These are phyloP conservation scores for Pyrochroa serraticornis DNA, from an alignment of 2,888 invertebrate genomes.

Conservation along the genomic window DNA sequence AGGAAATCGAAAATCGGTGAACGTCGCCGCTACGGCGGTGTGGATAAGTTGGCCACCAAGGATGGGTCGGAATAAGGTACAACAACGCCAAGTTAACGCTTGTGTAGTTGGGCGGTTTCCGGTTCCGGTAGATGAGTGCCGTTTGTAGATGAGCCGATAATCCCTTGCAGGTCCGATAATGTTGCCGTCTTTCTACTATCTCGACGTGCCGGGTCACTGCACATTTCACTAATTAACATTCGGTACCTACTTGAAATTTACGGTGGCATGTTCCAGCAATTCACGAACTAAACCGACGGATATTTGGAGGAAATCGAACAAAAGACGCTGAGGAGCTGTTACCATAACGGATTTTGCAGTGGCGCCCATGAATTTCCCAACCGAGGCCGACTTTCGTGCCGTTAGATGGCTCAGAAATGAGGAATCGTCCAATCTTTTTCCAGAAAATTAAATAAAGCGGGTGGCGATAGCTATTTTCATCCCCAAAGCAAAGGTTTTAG, in stretches of 20 bases:
- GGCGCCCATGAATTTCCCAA: too few species aligned
- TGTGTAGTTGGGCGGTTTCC: conserved; percentile 53
- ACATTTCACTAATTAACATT: conserved; percentile 45
- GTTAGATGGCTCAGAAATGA: too few species aligned
- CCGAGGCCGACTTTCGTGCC: too few species aligned
- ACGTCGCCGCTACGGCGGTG: conserved; percentile 32
- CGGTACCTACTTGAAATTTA: conserved; percentile 28
- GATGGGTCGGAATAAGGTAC: conserved; percentile 46
- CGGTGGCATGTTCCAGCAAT: background rate
- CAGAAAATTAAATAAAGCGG: too few species aligned
- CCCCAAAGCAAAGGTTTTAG: too few species aligned
- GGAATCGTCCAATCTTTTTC: too few species aligned
- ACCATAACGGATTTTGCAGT: background rate
- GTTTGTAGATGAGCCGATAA: conserved; percentile 52
- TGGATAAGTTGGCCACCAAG: conserved; percentile 52
- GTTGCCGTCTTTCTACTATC: conserved; percentile 33
- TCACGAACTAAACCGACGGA: background rate
- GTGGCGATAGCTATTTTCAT: too few species aligned
- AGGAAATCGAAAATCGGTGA: conserved; percentile 18
- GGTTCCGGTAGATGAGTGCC: conserved; percentile 54
- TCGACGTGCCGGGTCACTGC: conserved; percentile 45
- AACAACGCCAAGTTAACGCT: conserved; percentile 49
- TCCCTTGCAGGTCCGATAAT: conserved; percentile 31
- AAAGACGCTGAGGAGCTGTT: background rate
- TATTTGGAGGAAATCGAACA: conserved; percentile 13